Base-by-base conservation (phyloP, 2,797 vertebrate genomes). In the Okamejei kenojei region DNA sequence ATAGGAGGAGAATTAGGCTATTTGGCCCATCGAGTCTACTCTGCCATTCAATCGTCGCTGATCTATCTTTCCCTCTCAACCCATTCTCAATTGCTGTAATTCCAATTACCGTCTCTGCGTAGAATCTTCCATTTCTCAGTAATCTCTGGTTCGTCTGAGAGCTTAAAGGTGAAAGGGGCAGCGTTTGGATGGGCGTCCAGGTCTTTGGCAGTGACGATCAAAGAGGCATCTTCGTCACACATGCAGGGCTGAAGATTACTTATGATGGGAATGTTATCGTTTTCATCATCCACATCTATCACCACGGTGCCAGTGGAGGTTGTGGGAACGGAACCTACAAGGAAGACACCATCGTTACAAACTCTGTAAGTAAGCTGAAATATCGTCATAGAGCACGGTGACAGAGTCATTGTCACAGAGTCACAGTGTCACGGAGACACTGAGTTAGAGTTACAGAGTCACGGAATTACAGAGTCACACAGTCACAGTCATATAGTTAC, bases 251-350 rank as follows among this genome's bases (percentile, higher is more conserved):
- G 90, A 0, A 93, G 95, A 93, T 97, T 95, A 23, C 95, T 94
- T 94, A 99, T 95, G n/a, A 94, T 94, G 1, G 99, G 99, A 93
- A 98, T 99, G 94, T 99, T 97, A 96, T 99, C 98, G 84, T 99
- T 99, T 93, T 94, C 93, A 94, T 99, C 98, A 45, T 93, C 71
- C 15, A 99, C 97, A 0, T 95, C 93, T 93, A 99, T 96, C 73
- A 96, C 93, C 7, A 99, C 95, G 1, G 98, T 99, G 93, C 98
- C 98, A 0, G 98, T 99, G 93, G 96, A 95, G 0, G 98, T 99
- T 95, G 97, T 98, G 81, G 95, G 93, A 73, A 97, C 97, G 93
- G 96, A 90, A 94, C 97, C 98, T 99, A 95, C 45, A 45, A 7
- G 21, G 23, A 77, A 8, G 32, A 65, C 29, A 45, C 29, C 35